phyloP scores from a whole-genome alignment of 2,797 vertebrate genomes.

The Sardinella longiceps region DNA sequence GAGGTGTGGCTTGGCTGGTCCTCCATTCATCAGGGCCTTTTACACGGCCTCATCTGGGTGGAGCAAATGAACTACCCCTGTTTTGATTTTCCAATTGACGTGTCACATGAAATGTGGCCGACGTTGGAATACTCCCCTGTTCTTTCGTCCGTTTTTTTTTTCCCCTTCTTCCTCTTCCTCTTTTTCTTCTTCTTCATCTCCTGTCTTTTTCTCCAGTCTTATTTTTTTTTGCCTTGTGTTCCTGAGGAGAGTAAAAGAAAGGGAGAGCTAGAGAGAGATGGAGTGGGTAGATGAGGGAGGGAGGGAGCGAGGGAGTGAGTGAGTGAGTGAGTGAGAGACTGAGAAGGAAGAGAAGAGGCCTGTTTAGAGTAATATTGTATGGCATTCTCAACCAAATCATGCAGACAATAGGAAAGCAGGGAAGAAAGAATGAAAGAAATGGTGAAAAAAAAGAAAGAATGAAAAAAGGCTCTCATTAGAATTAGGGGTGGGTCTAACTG shows the following conservation, averaged over 20 bases:
- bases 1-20: conserved; percentile 76
- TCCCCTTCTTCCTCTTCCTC: conserved; percentile 21
- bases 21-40: conserved; percentile 69
- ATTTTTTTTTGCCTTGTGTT: conserved; percentile 25
- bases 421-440: conserved; percentile 48
- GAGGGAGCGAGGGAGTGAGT: not conserved
- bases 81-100: conserved; percentile 94
- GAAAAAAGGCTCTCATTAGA: conserved; percentile 39
- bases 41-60: conserved; percentile 88
- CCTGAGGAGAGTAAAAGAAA: conserved; percentile 32
- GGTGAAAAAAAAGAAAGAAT: conserved; percentile 32
- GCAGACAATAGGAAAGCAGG: not conserved
- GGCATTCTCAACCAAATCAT: conserved; percentile 15
- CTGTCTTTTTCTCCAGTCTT: not conserved
- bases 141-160: conserved; percentile 40
- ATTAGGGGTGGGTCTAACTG: conserved; percentile 59
- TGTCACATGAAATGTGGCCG: conserved; percentile 83
- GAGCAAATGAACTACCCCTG: conserved; percentile 87
- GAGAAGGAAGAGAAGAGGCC: not conserved
- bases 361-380: not conserved
- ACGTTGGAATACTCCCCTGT: conserved; percentile 37
- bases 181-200: conserved; percentile 24
- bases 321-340: not conserved
- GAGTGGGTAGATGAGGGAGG: not conserved
- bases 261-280: not conserved